Evolutionary conservation across 2,888 invertebrate genomes (phyloP).

Genomic region (Drosophila kanekoi): DNA sequence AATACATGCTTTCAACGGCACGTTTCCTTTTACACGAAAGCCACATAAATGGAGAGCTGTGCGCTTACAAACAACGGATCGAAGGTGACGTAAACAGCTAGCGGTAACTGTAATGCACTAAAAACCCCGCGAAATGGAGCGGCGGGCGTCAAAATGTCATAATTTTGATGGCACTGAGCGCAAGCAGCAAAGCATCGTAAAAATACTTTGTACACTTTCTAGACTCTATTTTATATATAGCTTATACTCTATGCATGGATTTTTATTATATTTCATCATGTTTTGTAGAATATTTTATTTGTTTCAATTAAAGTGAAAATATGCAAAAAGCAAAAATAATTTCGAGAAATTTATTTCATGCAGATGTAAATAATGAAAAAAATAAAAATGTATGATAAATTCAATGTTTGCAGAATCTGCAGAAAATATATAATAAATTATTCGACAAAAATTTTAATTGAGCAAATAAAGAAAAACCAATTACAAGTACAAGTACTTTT

Average conservation of each 20-base stretch:
- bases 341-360: too few species aligned
- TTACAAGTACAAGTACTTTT: background rate
- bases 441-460: too few species aligned
- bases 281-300: too few species aligned
- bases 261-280: too few species aligned
- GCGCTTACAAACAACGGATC: background rate
- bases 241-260: too few species aligned
- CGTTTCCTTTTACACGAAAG: constrained; percentile 1
- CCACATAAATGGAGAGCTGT: background rate
- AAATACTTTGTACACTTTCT: background rate
- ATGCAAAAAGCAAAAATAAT: too few species aligned
- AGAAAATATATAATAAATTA: background rate
- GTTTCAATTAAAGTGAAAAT: too few species aligned
- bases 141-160: background rate
- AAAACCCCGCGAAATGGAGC: background rate
- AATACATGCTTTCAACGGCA: background rate
- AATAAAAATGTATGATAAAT: too few species aligned
- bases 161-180: background rate
- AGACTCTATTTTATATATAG: too few species aligned
- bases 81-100: background rate
- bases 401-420: too few species aligned
- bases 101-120: background rate
- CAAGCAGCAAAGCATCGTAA: background rate
- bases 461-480: too few species aligned
- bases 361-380: too few species aligned